A percentile compares a stretch with the other conserved stretches of the same genome.
Evolutionary conservation across 2,113 vertebrate species (phyloP).

Genomic region (Verasper variegatus): DNA sequence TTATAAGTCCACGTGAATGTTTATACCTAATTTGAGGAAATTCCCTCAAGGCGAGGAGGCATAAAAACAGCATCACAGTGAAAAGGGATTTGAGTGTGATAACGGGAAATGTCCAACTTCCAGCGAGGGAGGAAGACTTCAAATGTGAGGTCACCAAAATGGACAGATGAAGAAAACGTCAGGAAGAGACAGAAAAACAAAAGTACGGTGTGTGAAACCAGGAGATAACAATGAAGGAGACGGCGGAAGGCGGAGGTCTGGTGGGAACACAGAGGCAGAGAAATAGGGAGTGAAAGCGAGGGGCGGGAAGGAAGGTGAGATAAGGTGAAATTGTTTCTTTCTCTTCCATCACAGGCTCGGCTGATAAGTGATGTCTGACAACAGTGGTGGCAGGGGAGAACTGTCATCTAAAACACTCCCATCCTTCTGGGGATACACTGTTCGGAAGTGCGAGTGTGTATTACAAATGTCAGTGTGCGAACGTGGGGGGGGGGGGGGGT

Average conservation of each 20-base stretch:
- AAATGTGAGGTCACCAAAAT: slow-evolving; percentile 15
- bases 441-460: slow-evolving; percentile 2
- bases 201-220: slow-evolving; percentile 45
- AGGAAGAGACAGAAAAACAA: background rate
- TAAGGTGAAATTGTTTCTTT: slow-evolving; percentile 65
- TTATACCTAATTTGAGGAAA: too few relatives aligned
- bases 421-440: slow-evolving; percentile 49
- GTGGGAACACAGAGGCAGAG: slow-evolving; percentile 27
- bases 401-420: slow-evolving; percentile 51
- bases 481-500: slow-evolving; percentile 1
- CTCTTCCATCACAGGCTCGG: slow-evolving; percentile 39
- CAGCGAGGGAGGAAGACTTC: background rate
- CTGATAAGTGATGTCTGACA: slow-evolving; percentile 71
- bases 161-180: slow-evolving; percentile 26
- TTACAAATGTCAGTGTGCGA: slow-evolving; percentile 16
- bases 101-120: background rate
- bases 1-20: too few relatives aligned
- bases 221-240: slow-evolving; percentile 28
- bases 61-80: background rate
- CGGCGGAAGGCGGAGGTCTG: slow-evolving; percentile 24
- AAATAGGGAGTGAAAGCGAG: slow-evolving; percentile 13
- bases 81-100: background rate
- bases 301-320: slow-evolving; percentile 46
- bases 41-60: too few relatives aligned
- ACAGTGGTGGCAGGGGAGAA: slow-evolving; percentile 51